These are phyloP conservation scores for Drosophila yooni DNA, from an alignment of 2,888 invertebrate species.

Conservation along the genomic window DNA sequence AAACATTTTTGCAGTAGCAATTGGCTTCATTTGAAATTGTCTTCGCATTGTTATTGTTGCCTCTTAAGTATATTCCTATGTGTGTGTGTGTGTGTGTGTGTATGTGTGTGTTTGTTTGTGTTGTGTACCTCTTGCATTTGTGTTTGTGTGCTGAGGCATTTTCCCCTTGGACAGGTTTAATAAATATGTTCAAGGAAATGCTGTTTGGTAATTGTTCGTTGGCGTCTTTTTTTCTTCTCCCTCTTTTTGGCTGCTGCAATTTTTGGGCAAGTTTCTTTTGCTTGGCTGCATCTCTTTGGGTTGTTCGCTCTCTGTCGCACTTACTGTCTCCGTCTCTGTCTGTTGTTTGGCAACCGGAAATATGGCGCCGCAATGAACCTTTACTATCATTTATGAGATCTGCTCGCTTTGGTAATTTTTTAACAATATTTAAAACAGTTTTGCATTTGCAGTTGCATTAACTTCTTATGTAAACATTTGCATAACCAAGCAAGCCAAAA, in stretches of 20 bases:
- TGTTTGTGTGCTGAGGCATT: conserved; percentile 52
- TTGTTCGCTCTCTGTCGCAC: conserved; percentile 3
- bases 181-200: conserved; percentile 84
- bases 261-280: conserved; percentile 49
- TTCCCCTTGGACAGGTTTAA: conserved; percentile 82
- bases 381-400: conserved; percentile 79
- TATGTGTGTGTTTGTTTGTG: conserved; percentile 8
- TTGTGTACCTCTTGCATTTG: conserved; percentile 2
- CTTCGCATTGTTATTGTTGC: conserved; percentile 53
- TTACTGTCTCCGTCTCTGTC: conserved; percentile 10
- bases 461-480: conserved; percentile 60
- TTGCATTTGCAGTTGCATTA: conserved; percentile 31
- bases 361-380: conserved; percentile 79
- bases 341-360: conserved; percentile 63
- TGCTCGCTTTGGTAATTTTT: conserved; percentile 57
- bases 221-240: conserved; percentile 45
- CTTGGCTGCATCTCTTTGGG: conserved; percentile 39
- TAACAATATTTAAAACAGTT: conserved; percentile 38
- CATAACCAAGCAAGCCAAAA: conserved; percentile 27
- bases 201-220: conserved; percentile 83
- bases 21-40: conserved; percentile 75
- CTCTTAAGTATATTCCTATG: conserved; percentile 19
- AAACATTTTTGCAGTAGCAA: conserved; percentile 76
- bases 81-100: conserved; percentile 11
- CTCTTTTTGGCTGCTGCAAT: conserved; percentile 35